A percentile compares a stretch with the other conserved stretches of the same genome.
Evolutionary conservation across 2,888 invertebrate genomes (phyloP).

Genomic region (Eupsilia transversa): DNA sequence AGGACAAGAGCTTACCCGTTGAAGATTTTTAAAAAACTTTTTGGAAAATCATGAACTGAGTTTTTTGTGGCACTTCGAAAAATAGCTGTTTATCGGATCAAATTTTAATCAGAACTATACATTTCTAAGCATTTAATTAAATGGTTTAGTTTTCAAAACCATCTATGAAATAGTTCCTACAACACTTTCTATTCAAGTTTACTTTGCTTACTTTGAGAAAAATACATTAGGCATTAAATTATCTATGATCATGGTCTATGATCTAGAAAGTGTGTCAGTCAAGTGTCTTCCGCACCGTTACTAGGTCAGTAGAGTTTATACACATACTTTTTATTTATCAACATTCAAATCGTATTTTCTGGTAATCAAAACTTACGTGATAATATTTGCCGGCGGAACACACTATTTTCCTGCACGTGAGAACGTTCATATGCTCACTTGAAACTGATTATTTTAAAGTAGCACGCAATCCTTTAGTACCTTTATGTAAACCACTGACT

Average conservation of each 20-base stretch:
- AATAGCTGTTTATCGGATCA: neutral
- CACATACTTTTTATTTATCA: constrained; percentile 53
- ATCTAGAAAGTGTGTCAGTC: constrained; percentile 69
- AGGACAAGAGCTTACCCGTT: too few species aligned
- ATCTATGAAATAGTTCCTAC: neutral
- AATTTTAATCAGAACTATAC: neutral
- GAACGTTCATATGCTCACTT: constrained; percentile 33
- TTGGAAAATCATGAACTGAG: neutral
- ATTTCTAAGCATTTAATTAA: neutral
- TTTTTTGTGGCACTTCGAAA: neutral
- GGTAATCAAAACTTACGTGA: constrained; percentile 57
- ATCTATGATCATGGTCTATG: constrained; percentile 52
- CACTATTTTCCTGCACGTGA: constrained; percentile 55
- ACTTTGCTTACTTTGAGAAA: constrained; percentile 27
- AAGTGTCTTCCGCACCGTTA: constrained; percentile 52
- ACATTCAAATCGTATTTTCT: constrained; percentile 40
- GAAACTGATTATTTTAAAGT: constrained; percentile 37
- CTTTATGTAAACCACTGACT: constrained; percentile 44
- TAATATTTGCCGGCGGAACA: constrained; percentile 55
- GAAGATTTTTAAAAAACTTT: too few species aligned
- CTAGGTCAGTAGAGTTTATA: constrained; percentile 57
- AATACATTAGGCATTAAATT: constrained; percentile 40
- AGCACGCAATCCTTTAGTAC: constrained; percentile 55
- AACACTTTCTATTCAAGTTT: constrained; percentile 33
- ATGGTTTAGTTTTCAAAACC: constrained; percentile 5